Evolutionary conservation across 2,113 vertebrate species (phyloP).

Genomic region (Serranochromis macrocephalus): DNA sequence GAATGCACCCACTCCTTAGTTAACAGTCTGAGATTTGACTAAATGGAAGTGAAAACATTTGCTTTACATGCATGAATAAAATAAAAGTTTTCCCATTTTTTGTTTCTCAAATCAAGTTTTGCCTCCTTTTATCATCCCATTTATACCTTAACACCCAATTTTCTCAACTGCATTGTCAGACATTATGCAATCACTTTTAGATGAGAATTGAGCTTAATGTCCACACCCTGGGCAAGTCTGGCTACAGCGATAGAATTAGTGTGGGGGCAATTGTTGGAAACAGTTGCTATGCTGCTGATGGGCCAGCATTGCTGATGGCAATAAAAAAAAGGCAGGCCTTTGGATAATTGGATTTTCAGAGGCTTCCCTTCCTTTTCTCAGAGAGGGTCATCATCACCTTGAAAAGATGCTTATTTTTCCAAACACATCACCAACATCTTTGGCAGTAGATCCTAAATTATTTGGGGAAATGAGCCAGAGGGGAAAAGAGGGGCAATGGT

Average conservation of each 20-base stretch:
- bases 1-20: neutral
- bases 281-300: conserved; percentile 28
- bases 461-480: conserved; percentile 20
- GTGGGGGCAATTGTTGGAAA: conserved; percentile 35
- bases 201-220: conserved; percentile 46
- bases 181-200: conserved; percentile 15
- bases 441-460: conserved; percentile 33
- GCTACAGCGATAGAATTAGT: conserved; percentile 35
- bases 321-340: conserved; percentile 26
- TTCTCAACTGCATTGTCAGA: conserved; percentile 4
- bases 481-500: neutral
- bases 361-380: conserved; percentile 14
- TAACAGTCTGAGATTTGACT: neutral
- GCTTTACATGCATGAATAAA: neutral
- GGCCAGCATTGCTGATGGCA: conserved; percentile 29
- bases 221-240: conserved; percentile 23
- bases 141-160: neutral
- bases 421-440: conserved; percentile 32
- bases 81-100: neutral
- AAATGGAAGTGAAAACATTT: neutral
- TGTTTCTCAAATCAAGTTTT: neutral
- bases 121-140: neutral
- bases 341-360: conserved; percentile 54
- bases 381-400: conserved; percentile 60
- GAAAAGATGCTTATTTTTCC: conserved; percentile 53